Percentiles rank a stretch among this genome's conserved stretches.
Conservation (phyloP, 2,888 invertebrate species). For the Cosmorhoe ocellata region DNA sequence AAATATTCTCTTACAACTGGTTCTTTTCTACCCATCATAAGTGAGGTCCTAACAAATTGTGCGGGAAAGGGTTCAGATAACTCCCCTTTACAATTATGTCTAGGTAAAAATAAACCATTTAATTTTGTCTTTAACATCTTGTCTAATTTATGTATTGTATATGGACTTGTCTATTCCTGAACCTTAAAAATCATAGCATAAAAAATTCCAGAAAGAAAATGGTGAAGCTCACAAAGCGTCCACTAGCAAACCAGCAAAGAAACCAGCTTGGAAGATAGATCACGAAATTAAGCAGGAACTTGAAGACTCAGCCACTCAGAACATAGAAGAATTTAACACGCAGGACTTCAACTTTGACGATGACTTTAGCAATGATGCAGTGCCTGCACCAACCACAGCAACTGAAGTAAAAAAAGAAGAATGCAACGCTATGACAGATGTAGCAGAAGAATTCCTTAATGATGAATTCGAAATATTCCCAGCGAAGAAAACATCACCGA, state of each 20-base stretch:
- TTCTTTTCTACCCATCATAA: too few relatives aligned
- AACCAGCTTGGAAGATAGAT: constrained; percentile 70
- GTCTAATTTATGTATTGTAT: too few relatives aligned
- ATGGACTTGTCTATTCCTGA: too few relatives aligned
- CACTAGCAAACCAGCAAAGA: constrained; percentile 44
- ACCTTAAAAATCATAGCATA: not conserved
- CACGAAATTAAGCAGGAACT: constrained; percentile 70
- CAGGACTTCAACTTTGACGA: constrained; percentile 74
- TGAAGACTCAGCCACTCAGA: constrained; percentile 68
- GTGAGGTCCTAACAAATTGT: too few relatives aligned
- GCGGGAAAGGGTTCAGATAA: too few relatives aligned
- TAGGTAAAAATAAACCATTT: too few relatives aligned
- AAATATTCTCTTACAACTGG: too few relatives aligned
- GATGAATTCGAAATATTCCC: constrained; percentile 75
- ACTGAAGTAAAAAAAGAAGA: constrained; percentile 47
- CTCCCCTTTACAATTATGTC: too few relatives aligned
- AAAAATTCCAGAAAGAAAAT: constrained; percentile 40
- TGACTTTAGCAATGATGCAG: constrained; percentile 66
- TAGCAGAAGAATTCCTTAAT: constrained; percentile 70
- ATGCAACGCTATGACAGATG: constrained; percentile 62
- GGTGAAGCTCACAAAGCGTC: constrained; percentile 31
- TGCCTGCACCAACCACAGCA: constrained; percentile 24
- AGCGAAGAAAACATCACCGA: constrained; percentile 55
- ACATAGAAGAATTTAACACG: constrained; percentile 74
- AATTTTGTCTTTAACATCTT: too few relatives aligned